Evolutionary conservation across 2,113 vertebrate species (phyloP), one percentile per base, ranked within the genome.

Genomic region (Pedetes capensis): DNA sequence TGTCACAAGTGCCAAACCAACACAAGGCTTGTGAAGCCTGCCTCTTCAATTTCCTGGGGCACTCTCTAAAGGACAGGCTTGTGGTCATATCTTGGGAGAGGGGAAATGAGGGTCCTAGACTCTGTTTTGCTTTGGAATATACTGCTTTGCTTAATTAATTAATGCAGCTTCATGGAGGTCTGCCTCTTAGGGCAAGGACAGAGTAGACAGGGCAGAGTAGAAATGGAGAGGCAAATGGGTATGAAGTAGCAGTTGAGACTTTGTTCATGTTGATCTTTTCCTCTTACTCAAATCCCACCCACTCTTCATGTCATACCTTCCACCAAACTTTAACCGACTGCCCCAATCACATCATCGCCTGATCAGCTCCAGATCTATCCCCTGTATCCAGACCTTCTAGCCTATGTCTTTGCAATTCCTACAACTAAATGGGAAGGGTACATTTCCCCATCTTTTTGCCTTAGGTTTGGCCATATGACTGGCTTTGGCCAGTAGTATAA

Each of bases 221-320:
- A 76, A 72, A 86, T n/a, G 49, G 37, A 80, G 20, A 78, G 32
- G 57, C 25, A 39, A 53, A 8, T 37, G 12, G 68, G 29, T 27
- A 76, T 37, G 1, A 11, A n/a, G 4, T 2, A n/a, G 20, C 32
- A 18, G 4, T 0, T 0, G 11, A 75, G 82, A 34, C 29, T 42
- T 25, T 32, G n/a, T 22, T 29, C 71, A 34, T 8, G 42, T 27
- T 39, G 18, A 59, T 47, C 51, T 32, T 87, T 64, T 22, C 42
- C 12, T 87, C 88, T n/a, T 23, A 23, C 32, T 68, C 76, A 90
- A 57, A 76, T 66, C 3, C 39, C 72, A 44, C 14, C n/a, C 8
- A n/a, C 39, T 25, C 32, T 57, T 53, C 92, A 71, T 5, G 8
- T 61, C 74, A 32, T 55, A 17, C 66, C 57, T 44, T 57, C 57